A percentile compares a stretch with the other conserved stretches of the same genome.
Evolutionary conservation across 2,797 vertebrate species (phyloP).

Genomic region (Orestias chungarensis): DNA sequence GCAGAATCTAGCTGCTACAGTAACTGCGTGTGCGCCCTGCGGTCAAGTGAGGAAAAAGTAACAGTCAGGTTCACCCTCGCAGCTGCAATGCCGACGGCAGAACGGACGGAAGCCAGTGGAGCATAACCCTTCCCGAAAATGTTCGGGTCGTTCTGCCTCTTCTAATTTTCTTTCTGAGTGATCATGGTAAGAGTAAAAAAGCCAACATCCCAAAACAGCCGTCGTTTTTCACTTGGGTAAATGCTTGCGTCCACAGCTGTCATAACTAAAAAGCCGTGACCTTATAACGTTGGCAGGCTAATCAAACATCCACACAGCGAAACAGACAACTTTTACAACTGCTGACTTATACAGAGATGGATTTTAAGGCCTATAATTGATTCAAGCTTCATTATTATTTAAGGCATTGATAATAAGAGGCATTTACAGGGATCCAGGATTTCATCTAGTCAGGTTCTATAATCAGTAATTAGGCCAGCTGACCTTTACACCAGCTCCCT

Average conservation of each 20-base stretch:
- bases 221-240: not conserved
- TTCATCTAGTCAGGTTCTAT: constrained; percentile 73
- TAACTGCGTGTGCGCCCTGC: not conserved
- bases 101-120: not conserved
- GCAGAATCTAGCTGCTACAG: not conserved
- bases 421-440: constrained; percentile 69
- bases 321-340: constrained; percentile 27
- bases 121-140: constrained; percentile 1
- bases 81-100: not conserved
- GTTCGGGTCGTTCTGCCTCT: not conserved
- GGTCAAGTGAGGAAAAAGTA: not conserved
- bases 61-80: not conserved
- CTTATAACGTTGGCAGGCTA: not conserved
- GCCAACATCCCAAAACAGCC: not conserved
- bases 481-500: constrained; percentile 76
- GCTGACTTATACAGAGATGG: constrained; percentile 56
- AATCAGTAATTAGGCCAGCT: constrained; percentile 72
- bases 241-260: not conserved
- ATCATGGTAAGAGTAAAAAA: not conserved
- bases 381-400: constrained; percentile 70
- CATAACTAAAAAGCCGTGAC: not conserved
- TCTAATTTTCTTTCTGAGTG: not conserved
- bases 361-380: constrained; percentile 52
- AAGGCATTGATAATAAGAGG: constrained; percentile 65
- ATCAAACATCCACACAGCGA: constrained; percentile 1